A percentile compares a stretch with the other conserved stretches of the same genome.
Conservation (phyloP, 1,140 invertebrate genomes). For the Campodea augens region DNA sequence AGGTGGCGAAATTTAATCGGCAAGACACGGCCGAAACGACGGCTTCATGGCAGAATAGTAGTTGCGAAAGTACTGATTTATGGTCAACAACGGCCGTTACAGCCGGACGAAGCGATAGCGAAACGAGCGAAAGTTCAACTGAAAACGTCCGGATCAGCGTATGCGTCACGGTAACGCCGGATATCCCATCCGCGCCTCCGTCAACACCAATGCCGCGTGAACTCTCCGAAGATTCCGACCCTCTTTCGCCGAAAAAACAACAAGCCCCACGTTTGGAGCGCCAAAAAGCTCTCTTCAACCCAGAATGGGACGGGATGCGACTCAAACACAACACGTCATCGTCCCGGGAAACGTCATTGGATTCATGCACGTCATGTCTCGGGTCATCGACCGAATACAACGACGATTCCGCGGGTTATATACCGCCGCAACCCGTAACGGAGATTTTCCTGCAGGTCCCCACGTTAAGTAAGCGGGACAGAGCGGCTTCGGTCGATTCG, state of each 20-base stretch:
- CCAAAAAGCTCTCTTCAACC: conserved; percentile 10
- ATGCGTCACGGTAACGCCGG: conserved; percentile 44
- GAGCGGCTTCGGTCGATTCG: conserved; percentile 65
- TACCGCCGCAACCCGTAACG: conserved; percentile 24
- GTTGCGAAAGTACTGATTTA: background rate
- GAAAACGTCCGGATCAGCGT: conserved; percentile 28
- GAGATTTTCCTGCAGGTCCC: conserved; percentile 66
- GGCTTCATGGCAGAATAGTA: background rate
- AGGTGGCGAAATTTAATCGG: too few relatives aligned
- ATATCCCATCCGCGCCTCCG: conserved; percentile 27
- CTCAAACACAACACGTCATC: background rate
- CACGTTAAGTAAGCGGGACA: conserved; percentile 47
- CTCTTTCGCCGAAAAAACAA: too few relatives aligned
- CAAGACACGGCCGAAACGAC: too few relatives aligned
- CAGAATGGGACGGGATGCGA: conserved; percentile 10
- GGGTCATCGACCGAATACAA: conserved; percentile 22
- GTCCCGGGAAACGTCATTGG: conserved; percentile 37
- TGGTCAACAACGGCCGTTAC: background rate
- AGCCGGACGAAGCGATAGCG: background rate
- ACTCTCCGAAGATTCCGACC: too few relatives aligned
- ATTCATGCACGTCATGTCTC: conserved; percentile 26
- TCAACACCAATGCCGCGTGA: conserved; percentile 11
- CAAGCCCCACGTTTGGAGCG: conserved; percentile 11
- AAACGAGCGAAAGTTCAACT: background rate
- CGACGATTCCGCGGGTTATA: conserved; percentile 11